These are phyloP conservation scores for Allygus modestus DNA, from an alignment of 2,888 invertebrate genomes.

Conservation along the genomic window DNA sequence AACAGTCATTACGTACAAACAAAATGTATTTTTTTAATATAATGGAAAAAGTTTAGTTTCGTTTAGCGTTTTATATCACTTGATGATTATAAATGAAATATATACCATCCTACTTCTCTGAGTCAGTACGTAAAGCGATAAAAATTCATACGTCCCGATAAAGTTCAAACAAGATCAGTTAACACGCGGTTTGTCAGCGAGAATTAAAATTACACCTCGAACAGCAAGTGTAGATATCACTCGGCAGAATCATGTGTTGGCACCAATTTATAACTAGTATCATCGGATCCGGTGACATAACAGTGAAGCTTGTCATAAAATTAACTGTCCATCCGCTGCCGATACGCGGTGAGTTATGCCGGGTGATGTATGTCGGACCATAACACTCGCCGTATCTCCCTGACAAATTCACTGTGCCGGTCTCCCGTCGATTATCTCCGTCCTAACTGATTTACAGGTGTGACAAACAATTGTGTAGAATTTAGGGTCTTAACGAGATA, in stretches of 20 bases:
- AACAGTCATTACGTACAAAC: too few species aligned
- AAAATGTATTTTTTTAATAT: too few species aligned
- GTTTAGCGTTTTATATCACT: too few species aligned
- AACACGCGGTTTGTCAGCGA: too few species aligned
- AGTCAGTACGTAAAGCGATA: too few species aligned
- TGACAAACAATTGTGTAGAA: too few species aligned
- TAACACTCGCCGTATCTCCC: not conserved
- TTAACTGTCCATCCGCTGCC: constrained; percentile 32
- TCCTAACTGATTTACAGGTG: not conserved
- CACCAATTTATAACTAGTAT: not conserved
- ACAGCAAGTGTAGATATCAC: not conserved
- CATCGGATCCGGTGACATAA: constrained; percentile 32
- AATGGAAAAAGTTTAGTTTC: too few species aligned
- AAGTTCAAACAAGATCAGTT: too few species aligned
- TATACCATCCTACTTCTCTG: too few species aligned
- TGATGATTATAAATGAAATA: too few species aligned
- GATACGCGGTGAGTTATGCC: constrained; percentile 1
- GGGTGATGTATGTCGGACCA: not conserved
- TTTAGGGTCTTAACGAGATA: too few species aligned
- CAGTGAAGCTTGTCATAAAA: constrained; percentile 34
- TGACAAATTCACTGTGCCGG: not conserved
- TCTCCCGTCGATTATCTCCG: not conserved
- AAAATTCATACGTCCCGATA: too few species aligned
- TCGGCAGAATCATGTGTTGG: not conserved
- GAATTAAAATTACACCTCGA: not conserved